phyloP scores from a whole-genome alignment of 2,797 vertebrate genomes.

The Knipowitschia caucasica region DNA sequence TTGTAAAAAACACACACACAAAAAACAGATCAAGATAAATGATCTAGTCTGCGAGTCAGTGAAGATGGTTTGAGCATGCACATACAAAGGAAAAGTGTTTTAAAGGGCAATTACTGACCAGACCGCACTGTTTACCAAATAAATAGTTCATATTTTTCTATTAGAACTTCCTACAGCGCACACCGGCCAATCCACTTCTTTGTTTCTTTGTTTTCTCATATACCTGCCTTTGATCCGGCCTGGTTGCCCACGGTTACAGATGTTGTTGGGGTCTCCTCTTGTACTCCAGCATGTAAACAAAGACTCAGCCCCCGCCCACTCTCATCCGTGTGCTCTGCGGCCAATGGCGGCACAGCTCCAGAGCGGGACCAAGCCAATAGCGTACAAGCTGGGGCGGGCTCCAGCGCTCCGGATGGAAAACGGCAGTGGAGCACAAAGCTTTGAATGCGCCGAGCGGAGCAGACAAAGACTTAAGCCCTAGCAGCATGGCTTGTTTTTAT shows the following conservation, averaged over 20 bases:
- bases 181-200: constrained; percentile 39
- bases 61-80: constrained; percentile 2
- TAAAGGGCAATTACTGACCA: too few relatives aligned
- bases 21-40: constrained; percentile 52
- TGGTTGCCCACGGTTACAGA: constrained; percentile 67
- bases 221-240: constrained; percentile 26
- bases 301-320: constrained; percentile 65
- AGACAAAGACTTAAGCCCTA: constrained; percentile 58
- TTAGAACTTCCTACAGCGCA: too few relatives aligned
- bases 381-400: constrained; percentile 47
- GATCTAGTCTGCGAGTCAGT: constrained; percentile 37
- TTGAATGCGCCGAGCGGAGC: constrained; percentile 59
- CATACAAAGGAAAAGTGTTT: constrained; percentile 33
- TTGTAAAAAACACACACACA: too few relatives aligned
- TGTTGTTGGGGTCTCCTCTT: constrained; percentile 65
- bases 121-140: too few relatives aligned
- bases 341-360: constrained; percentile 58
- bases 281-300: constrained; percentile 71
- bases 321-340: constrained; percentile 37
- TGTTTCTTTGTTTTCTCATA: constrained; percentile 19
- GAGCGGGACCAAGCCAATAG: constrained; percentile 58
- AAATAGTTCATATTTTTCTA: too few relatives aligned
- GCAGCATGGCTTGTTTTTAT: constrained; percentile 18
- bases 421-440: constrained; percentile 68
- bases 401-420: constrained; percentile 37